Evolutionary conservation across 2,888 invertebrate species (phyloP), one percentile per base, ranked within the genome.

Genomic region (Chaetogeoica ovagalla): DNA sequence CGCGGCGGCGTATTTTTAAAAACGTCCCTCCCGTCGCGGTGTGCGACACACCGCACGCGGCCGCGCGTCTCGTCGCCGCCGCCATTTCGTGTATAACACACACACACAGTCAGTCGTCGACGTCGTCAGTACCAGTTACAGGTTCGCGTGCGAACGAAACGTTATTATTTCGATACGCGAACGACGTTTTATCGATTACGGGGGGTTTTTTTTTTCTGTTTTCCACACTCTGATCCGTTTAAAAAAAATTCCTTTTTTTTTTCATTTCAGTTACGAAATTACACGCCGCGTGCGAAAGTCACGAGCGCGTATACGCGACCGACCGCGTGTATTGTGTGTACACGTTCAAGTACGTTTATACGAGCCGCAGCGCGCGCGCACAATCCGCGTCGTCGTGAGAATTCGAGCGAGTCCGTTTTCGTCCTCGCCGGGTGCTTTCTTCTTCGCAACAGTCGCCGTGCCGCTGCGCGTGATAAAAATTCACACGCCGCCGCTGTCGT

Each of bases 111-210:
- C n/a, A 48, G 30, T 57, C 73, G 60, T 23, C 74, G 74, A 39
- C 63, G 60, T 69, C 69, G 52, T 70, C 79, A 79, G 79, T 79
- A 79, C 79, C 79, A 79, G 79, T 79, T 70, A 79, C 79, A 62
- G 63, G 79, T 79, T 79, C 39, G 79, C 79, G 71, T 79, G 79
- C 9, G 43, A 30, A 30, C 59, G n/a, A 48, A 23, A 59, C 59
- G 57, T 66, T 30, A 57, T 74, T 65, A 55, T 52, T 69, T 37
- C 39, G 37, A 59, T 59, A 21, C 37, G 19, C 8, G 17, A 59
- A 43, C 59, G 59, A 43, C 59, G 59, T 76, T 60, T 76, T 68
- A 76, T 76, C 59, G 75, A 76, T 76, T 68, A 0, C 23, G 23
- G 21, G 3, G 39, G n/a, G 11, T 43, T 23, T 66, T 57, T 43